These are phyloP conservation scores for Aspidoscelis tigris DNA, from an alignment of 2,113 vertebrate genomes.

Conservation along the genomic window DNA sequence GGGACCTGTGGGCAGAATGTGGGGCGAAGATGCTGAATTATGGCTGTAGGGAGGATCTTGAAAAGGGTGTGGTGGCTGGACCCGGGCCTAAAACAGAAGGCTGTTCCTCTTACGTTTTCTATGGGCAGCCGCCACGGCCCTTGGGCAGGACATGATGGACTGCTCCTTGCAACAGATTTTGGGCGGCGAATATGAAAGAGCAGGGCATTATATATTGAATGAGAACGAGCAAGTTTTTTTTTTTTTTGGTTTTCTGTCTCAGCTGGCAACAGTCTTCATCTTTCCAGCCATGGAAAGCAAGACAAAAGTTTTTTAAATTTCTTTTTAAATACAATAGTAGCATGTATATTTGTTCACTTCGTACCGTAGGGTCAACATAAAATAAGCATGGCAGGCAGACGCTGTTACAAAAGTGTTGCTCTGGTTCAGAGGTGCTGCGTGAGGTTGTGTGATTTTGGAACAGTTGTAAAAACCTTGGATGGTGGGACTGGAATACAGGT, in stretches of 20 bases:
- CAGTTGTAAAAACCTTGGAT: background rate
- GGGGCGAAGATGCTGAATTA: background rate
- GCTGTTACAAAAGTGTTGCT: background rate
- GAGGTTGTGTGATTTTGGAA: background rate
- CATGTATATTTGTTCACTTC: background rate
- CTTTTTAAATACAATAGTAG: background rate
- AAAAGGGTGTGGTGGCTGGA: slow-evolving; percentile 32
- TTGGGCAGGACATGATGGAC: background rate
- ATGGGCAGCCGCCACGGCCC: background rate
- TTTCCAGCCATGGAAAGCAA: background rate
- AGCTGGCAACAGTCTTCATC: no score
- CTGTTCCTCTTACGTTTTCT: background rate
- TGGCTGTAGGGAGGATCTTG: background rate
- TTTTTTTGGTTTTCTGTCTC: background rate
- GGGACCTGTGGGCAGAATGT: background rate
- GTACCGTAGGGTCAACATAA: no score
- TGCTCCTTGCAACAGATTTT: background rate
- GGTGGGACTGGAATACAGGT: background rate
- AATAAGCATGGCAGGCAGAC: background rate
- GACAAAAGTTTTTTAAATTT: background rate
- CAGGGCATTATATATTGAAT: background rate
- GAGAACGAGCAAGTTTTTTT: no score
- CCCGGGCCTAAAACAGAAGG: background rate
- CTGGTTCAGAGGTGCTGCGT: background rate
- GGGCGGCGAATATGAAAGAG: background rate